Evolutionary conservation across 37 sponge, comb jelly and placozoan species (phyloP).

Genomic region (Ephydatia muelleri): DNA sequence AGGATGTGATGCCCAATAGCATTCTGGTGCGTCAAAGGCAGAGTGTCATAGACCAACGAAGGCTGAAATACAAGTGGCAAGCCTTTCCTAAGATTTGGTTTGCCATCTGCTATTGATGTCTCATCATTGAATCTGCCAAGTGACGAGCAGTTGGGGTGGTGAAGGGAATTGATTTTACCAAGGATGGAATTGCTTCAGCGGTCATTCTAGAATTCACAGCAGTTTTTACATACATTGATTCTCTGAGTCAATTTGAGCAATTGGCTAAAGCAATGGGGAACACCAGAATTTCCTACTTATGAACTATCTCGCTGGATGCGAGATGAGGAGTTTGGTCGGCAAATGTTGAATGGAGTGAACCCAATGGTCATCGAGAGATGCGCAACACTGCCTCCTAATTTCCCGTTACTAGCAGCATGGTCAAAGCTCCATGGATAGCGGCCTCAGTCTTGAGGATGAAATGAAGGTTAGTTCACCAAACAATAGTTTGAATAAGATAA

Average conservation of each 20-base stretch:
- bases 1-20: conserved; percentile 12
- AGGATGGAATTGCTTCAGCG: not conserved
- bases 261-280: not conserved
- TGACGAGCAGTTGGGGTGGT: conserved; percentile 34
- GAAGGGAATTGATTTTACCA: conserved; percentile 18
- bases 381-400: conserved; percentile 31
- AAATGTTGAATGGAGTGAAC: conserved; percentile 62
- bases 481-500: too few relatives aligned
- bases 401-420: conserved; percentile 57
- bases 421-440: conserved; percentile 21
- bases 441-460: conserved; percentile 30
- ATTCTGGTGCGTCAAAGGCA: conserved; percentile 16
- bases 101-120: conserved; percentile 20
- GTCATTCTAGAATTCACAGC: not conserved
- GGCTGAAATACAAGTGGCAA: conserved; percentile 34
- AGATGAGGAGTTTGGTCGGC: conserved; percentile 69
- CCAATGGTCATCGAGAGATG: conserved; percentile 37
- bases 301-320: conserved; percentile 42
- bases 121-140: not conserved
- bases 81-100: not conserved
- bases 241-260: not conserved
- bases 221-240: not conserved
- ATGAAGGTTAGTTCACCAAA: conserved; percentile 46
- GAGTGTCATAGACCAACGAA: not conserved
- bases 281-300: not conserved